Conservation (phyloP, 1,140 invertebrate species). For the Bicyclus anynana region DNA sequence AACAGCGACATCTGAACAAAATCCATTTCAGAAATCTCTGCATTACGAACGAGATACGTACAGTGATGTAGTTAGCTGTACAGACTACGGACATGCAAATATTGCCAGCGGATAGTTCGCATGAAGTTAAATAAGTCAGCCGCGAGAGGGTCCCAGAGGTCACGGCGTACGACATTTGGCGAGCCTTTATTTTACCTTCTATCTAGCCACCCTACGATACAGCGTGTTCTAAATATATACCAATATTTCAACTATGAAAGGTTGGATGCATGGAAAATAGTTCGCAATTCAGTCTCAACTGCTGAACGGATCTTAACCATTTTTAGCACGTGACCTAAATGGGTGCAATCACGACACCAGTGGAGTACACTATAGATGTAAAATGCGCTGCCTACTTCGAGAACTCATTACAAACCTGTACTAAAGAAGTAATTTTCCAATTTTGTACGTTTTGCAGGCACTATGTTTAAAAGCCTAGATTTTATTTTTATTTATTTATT, state of each 20-base stretch:
- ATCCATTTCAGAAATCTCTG: conserved; percentile 4
- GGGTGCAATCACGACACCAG: too few relatives aligned
- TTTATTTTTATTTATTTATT: too few relatives aligned
- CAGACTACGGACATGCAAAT: conserved; percentile 56
- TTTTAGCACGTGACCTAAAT: too few relatives aligned
- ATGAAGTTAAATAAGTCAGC: conserved; percentile 67
- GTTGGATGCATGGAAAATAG: too few relatives aligned
- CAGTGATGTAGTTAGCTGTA: conserved; percentile 33
- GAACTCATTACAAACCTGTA: too few relatives aligned
- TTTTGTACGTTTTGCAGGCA: too few relatives aligned
- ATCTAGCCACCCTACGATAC: conserved; percentile 37
- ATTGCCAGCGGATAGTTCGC: conserved; percentile 62
- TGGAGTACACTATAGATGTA: too few relatives aligned
- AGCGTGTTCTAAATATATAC: conserved; percentile 31
- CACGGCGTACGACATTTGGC: conserved; percentile 62
- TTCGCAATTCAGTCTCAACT: too few relatives aligned
- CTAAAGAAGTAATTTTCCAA: too few relatives aligned
- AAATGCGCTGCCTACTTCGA: too few relatives aligned
- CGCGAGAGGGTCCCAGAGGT: conserved; percentile 60
- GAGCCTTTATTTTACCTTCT: conserved; percentile 66
- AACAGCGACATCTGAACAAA: neutral
- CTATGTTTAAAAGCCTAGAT: too few relatives aligned
- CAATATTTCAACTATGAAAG: neutral
- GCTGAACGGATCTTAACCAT: too few relatives aligned
- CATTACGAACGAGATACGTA: conserved; percentile 1